phyloP scores from a whole-genome alignment of 2,797 vertebrate genomes.

The Enteromius paludinosus region DNA sequence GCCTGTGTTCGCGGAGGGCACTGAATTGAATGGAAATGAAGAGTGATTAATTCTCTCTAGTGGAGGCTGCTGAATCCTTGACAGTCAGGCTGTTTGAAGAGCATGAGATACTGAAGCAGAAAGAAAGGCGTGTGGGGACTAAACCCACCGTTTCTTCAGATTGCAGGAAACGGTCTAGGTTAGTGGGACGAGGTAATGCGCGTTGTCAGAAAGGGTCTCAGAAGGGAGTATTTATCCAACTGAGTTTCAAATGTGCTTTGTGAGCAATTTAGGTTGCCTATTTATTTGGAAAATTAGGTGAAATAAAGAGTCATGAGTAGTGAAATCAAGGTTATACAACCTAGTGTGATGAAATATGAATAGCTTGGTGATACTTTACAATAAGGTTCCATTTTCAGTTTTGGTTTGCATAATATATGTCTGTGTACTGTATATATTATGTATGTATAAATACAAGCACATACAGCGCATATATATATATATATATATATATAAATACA shows the following conservation, averaged over 20 bases:
- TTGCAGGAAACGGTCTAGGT: constrained; percentile 22
- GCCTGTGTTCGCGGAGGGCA: constrained; percentile 49
- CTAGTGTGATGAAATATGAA: not conserved
- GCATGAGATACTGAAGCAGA: constrained; percentile 29
- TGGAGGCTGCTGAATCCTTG: constrained; percentile 43
- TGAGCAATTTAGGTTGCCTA: not conserved
- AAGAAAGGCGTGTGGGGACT: constrained; percentile 7
- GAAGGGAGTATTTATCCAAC: constrained; percentile 9
- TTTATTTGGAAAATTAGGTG: not conserved
- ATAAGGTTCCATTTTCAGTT: not conserved
- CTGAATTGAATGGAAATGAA: constrained; percentile 62
- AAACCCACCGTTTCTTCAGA: constrained; percentile 35
- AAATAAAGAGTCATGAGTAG: not conserved
- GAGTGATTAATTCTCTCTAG: constrained; percentile 62
- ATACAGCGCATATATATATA: too few relatives aligned
- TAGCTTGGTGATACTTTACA: not conserved
- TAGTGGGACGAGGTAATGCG: not conserved
- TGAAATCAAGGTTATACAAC: constrained; percentile 17
- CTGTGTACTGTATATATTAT: too few relatives aligned
- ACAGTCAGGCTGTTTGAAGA: constrained; percentile 46
- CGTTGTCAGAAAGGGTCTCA: constrained; percentile 5
- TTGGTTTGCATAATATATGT: too few relatives aligned
- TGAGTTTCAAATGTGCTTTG: not conserved
- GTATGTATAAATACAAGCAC: too few relatives aligned
- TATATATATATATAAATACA: too few relatives aligned